Base-by-base conservation (phyloP, 2,888 invertebrate genomes). In the Cerceris ruficornis region DNA sequence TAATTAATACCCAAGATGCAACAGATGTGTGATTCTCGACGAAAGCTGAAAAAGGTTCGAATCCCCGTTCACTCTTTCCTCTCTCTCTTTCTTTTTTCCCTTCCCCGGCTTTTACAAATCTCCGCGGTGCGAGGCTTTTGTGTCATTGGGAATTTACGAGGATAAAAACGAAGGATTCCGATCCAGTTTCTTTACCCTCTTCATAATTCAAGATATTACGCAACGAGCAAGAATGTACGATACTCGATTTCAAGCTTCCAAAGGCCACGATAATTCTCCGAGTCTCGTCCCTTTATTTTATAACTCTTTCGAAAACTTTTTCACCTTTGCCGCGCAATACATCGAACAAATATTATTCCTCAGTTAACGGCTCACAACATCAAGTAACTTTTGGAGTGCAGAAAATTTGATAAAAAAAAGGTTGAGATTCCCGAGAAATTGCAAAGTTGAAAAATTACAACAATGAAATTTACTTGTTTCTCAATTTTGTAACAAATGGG, bases 1-100 rank as follows among this genome's bases (percentile, higher is more conserved):
- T 89, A 89, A 90, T 90, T 89, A 90, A 90, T 90, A 88, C 82
- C 80, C 76, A 67, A 82, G 82, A 86, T 79, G 88, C 88, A 88
- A 90, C 89, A 89, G 88, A 90, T 90, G 90, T 84, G 87, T 84
- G 88, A 87, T 87, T 85, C 55, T 46, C 79, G 82, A 81, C 77
- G 77, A 84, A 82, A 83, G 84, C 81, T 67, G 77, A 81, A 85
- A 82, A 82, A 74, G 77, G 60, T 42, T 61, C 61, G 64, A 59
- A 69, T 64, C 68, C 52, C 69, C 60, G 52, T 14, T 42, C 57
- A 17, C 11, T n/a, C 43, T 39, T 49, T 52, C 42, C 57, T 58
- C n/a, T 42, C 69, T 49, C 54, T 57, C 52, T 52, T 9, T n/a
- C 43, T 64, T 39, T 39, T 28, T 46, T 58, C 41, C 66, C 65